These are phyloP conservation scores for Oncorhynchus mykiss DNA, from an alignment of 2,113 vertebrate genomes.

Conservation along the genomic window DNA sequence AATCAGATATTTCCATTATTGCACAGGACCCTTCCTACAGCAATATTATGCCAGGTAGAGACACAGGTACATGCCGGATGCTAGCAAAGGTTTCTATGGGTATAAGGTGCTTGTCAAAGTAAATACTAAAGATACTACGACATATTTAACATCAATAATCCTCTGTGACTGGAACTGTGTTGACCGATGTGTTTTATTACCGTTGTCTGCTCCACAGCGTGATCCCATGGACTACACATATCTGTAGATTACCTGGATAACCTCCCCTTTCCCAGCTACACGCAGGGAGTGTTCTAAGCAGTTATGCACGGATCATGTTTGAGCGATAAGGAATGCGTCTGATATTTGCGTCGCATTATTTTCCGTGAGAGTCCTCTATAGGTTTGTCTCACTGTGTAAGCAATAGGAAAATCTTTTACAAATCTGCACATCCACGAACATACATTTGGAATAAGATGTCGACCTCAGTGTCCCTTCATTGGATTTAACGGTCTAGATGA, in stretches of 20 bases:
- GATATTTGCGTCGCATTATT: background rate
- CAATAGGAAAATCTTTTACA: background rate
- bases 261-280: background rate
- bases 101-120: too few species aligned
- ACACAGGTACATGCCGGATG: too few species aligned
- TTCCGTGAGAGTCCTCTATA: background rate
- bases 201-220: background rate
- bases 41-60: background rate
- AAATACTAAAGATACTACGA: too few species aligned
- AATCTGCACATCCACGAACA: background rate
- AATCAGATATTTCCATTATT: constrained; percentile 52
- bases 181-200: background rate
- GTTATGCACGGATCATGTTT: background rate
- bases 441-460: background rate
- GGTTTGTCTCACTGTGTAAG: background rate
- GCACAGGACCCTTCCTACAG: constrained; percentile 14
- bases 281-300: background rate
- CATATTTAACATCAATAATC: background rate
- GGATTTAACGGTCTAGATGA: background rate
- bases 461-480: background rate
- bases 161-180: background rate
- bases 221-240: background rate
- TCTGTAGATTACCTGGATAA: too few species aligned
- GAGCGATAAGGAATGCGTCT: background rate
- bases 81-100: too few species aligned